Evolutionary conservation across 2,797 vertebrate species (phyloP).

Genomic region (Alfaro cultratus): DNA sequence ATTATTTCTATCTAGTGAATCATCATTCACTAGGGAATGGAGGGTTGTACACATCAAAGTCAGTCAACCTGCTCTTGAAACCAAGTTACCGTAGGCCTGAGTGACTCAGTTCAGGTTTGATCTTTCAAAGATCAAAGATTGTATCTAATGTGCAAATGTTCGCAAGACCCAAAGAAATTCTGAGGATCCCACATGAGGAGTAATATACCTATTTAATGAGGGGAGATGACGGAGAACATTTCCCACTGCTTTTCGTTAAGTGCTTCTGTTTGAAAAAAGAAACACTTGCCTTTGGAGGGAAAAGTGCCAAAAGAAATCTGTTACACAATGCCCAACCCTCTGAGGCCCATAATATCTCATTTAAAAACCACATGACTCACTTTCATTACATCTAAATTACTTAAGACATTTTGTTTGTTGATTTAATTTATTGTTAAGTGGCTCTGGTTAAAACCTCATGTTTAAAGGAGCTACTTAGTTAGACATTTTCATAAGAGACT

Average conservation of each 20-base stretch:
- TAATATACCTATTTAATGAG: constrained; percentile 13
- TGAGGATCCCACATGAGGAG: constrained; percentile 1
- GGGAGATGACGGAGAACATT: constrained; percentile 2
- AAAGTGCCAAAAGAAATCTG: background rate
- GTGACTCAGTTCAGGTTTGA: constrained; percentile 16
- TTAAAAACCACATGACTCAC: background rate
- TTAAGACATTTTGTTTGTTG: background rate
- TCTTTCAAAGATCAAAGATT: constrained; percentile 34
- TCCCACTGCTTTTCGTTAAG: background rate
- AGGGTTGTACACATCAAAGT: background rate
- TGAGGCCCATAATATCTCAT: background rate
- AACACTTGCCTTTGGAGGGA: background rate
- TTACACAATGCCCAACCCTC: background rate
- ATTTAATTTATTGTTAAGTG: background rate
- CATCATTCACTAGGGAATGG: background rate
- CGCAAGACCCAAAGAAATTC: constrained; percentile 17
- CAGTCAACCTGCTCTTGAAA: constrained; percentile 4
- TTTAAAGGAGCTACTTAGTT: background rate
- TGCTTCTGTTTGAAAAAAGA: constrained; percentile 16
- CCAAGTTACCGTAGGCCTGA: background rate
- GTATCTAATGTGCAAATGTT: constrained; percentile 14
- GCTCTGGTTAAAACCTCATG: background rate
- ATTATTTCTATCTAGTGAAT: background rate
- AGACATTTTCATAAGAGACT: background rate
- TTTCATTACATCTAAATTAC: background rate